Evolutionary conservation across 2,113 vertebrate species (phyloP), one percentile per base, ranked within the genome.

Genomic region (Leucopsar rothschildi): DNA sequence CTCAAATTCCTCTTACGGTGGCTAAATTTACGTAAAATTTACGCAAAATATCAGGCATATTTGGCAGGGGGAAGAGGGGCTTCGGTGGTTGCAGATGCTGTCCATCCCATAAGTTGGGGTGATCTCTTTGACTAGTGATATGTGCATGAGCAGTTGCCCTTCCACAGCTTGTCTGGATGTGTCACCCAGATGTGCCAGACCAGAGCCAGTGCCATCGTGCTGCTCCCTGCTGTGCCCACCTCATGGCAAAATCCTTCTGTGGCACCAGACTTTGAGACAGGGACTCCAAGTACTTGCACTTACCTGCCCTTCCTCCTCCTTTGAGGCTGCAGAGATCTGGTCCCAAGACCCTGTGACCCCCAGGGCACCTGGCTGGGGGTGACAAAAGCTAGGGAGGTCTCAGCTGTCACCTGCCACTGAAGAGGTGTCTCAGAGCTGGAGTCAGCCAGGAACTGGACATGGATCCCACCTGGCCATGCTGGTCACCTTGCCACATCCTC

Each of bases 391-490:
- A 12, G 24, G 21, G 21, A 28, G 27, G 31, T 57, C 50, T 59
- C 86, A 71, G 83, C 56, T 68, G 49, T 8, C 82, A 23, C 59
- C 47, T 1, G 2, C 16, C 47, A 55, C 57, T 23, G 18, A 20
- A 18, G 60, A 45, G 17, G 12, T 5, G 52, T 56, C 70, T 84
- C 76, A 91, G 95, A 59, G 97, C 93, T 29, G 97, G 95, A 82
- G 92, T 95, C 69, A 97, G 81, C 61, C 94, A 88, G 42, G 85
- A 83, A 10, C 95, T 3, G 29, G 60, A 33, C 18, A 20, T 0
- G 2, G 25, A 50, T 60, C 33, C 59, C 45, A 21, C 10, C 39
- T 5, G 44, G 39, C 35, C 71, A 29, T 19, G 10, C 22, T 3
- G 6, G 20, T 23, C 70, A 72, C 47, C 29, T 27, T 33, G 18